phyloP scores from a whole-genome alignment of 2,113 vertebrate species.

The Muntiacus reevesi region DNA sequence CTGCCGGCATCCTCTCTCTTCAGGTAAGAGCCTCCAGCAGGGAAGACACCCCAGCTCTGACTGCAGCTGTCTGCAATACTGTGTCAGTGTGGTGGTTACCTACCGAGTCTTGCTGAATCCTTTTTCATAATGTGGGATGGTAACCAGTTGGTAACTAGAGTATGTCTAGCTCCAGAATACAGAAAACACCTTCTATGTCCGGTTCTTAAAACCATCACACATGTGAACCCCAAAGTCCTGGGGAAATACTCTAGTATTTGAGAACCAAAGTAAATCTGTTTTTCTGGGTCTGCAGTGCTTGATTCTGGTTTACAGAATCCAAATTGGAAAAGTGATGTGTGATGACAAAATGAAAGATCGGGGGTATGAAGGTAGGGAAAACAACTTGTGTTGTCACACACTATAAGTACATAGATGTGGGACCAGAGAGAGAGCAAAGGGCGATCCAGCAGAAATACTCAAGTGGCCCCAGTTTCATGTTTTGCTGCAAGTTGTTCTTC shows the following conservation, averaged over 20 bases:
- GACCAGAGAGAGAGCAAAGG: too few relatives aligned
- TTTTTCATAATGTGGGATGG: background rate
- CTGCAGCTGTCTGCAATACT: rapidly evolving
- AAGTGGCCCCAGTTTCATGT: background rate
- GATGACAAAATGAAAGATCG: background rate
- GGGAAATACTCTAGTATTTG: background rate
- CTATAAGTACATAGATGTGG: background rate
- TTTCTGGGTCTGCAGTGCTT: background rate
- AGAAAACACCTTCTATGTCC: background rate
- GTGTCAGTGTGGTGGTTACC: background rate
- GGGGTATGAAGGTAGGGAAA: background rate
- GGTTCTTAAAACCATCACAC: background rate
- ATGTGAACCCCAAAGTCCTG: background rate
- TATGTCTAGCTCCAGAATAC: background rate
- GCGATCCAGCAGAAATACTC: background rate
- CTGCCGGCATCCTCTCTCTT: background rate
- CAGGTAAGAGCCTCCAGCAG: rapidly evolving
- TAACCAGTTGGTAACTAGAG: background rate
- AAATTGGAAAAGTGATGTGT: background rate
- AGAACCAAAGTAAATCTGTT: background rate
- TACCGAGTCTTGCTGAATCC: background rate
- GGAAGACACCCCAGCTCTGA: background rate
- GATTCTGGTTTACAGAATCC: background rate
- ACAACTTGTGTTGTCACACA: background rate
- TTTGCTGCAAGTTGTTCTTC: background rate